A percentile compares a stretch with the other conserved stretches of the same genome.
Evolutionary conservation across 2,797 vertebrate genomes (phyloP).

Genomic region (Streptopelia turtur): DNA sequence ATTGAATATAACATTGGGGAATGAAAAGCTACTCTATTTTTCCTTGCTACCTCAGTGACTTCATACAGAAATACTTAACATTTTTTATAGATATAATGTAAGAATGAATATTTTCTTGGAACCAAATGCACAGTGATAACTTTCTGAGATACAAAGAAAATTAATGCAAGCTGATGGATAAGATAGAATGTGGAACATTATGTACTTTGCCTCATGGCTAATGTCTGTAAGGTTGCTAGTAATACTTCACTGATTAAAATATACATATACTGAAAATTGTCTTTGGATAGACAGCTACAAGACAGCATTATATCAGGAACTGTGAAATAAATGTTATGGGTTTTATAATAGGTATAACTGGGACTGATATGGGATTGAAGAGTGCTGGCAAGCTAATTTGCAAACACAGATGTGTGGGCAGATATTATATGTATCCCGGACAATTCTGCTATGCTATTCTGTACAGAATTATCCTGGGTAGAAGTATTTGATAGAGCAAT

Average conservation of each 20-base stretch:
- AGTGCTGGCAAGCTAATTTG: slow-evolving; percentile 22
- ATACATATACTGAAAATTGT: background rate
- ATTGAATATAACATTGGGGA: background rate
- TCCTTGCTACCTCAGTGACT: background rate
- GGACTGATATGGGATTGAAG: background rate
- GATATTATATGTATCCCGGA: background rate
- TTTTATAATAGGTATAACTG: background rate
- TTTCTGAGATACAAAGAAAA: background rate
- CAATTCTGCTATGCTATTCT: background rate
- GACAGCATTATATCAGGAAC: background rate
- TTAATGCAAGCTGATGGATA: background rate
- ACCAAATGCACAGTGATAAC: background rate
- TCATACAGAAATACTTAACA: background rate
- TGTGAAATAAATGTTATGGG: background rate
- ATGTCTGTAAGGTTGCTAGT: background rate
- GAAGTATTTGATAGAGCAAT: background rate
- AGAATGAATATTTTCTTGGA: background rate
- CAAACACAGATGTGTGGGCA: slow-evolving; percentile 31
- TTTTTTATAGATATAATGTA: background rate
- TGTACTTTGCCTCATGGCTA: background rate
- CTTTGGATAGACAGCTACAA: background rate
- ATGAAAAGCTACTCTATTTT: background rate
- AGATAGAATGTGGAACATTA: background rate
- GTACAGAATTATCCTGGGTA: background rate
- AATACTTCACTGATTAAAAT: background rate